Percentiles rank a stretch among this genome's conserved stretches.
phyloP scores from a whole-genome alignment of 2,888 invertebrate genomes.

The Onchidella celtica region DNA sequence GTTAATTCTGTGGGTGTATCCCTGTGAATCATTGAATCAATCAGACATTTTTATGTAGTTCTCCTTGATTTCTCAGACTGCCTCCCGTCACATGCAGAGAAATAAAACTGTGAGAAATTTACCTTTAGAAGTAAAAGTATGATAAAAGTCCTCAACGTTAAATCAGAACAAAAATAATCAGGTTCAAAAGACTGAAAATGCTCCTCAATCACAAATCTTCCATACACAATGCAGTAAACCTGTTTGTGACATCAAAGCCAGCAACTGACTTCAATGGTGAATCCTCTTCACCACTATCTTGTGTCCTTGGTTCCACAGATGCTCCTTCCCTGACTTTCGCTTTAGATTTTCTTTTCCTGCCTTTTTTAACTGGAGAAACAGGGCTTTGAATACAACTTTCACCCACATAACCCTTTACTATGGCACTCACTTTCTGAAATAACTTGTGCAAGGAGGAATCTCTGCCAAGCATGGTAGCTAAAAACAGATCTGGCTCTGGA shows the following conservation, averaged over 20 bases:
- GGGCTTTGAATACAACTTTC: not conserved
- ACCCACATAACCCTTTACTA: constrained; percentile 10
- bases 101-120: too few relatives aligned
- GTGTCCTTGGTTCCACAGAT: not conserved
- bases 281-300: not conserved
- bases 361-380: not conserved
- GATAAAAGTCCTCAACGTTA: too few relatives aligned
- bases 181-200: too few relatives aligned
- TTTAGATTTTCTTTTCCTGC: constrained; percentile 20
- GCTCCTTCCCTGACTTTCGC: not conserved
- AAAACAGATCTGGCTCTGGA: constrained; percentile 61
- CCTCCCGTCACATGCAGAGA: too few relatives aligned
- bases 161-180: too few relatives aligned
- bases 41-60: too few relatives aligned
- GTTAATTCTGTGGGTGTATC: too few relatives aligned
- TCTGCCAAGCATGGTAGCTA: constrained; percentile 61
- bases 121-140: too few relatives aligned
- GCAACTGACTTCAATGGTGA: not conserved
- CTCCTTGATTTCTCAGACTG: too few relatives aligned
- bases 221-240: constrained; percentile 21
- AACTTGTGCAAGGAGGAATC: constrained; percentile 54
- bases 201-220: constrained; percentile 19
- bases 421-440: constrained; percentile 30
- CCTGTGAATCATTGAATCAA: too few relatives aligned
- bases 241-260: constrained; percentile 32